A percentile compares a stretch with the other conserved stretches of the same genome.
phyloP scores from a whole-genome alignment of 2,888 invertebrate genomes.

The Hirtodrosophila cameraria region DNA sequence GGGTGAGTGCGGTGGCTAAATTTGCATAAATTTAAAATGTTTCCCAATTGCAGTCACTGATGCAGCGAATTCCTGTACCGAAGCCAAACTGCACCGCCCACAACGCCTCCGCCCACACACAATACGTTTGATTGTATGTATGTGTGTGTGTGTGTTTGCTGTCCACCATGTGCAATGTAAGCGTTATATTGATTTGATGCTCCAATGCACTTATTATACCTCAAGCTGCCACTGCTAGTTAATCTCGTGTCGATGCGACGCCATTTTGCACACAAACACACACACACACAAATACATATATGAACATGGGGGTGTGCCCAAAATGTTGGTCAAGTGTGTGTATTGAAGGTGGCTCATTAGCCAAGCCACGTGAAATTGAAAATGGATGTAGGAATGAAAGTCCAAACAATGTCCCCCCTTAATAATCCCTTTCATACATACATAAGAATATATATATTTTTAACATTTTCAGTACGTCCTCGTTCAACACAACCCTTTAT shows the following conservation, averaged over 20 bases:
- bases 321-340: slow-evolving; percentile 61
- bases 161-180: slow-evolving; percentile 64
- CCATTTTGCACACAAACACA: slow-evolving; percentile 52
- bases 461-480: no score
- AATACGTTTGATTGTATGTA: slow-evolving; percentile 38
- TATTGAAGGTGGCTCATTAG: slow-evolving; percentile 64
- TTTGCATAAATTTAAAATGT: slow-evolving; percentile 79
- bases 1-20: slow-evolving; percentile 73
- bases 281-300: slow-evolving; percentile 14
- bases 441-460: no score
- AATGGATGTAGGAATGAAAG: slow-evolving; percentile 16
- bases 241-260: slow-evolving; percentile 64
- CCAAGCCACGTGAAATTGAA: slow-evolving; percentile 55
- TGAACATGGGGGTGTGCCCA: slow-evolving; percentile 65
- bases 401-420: background rate
- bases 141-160: slow-evolving; percentile 34
- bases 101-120: slow-evolving; percentile 7
- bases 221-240: slow-evolving; percentile 70
- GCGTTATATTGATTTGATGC: slow-evolving; percentile 82
- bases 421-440: background rate
- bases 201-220: slow-evolving; percentile 79
- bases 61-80: slow-evolving; percentile 69
- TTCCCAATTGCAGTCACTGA: slow-evolving; percentile 75
- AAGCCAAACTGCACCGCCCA: slow-evolving; percentile 13
- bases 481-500: no score